A percentile compares a stretch with the other conserved stretches of the same genome.
These are phyloP conservation scores for Numenius arquata DNA, from an alignment of 2,113 vertebrate species.

Conservation along the genomic window DNA sequence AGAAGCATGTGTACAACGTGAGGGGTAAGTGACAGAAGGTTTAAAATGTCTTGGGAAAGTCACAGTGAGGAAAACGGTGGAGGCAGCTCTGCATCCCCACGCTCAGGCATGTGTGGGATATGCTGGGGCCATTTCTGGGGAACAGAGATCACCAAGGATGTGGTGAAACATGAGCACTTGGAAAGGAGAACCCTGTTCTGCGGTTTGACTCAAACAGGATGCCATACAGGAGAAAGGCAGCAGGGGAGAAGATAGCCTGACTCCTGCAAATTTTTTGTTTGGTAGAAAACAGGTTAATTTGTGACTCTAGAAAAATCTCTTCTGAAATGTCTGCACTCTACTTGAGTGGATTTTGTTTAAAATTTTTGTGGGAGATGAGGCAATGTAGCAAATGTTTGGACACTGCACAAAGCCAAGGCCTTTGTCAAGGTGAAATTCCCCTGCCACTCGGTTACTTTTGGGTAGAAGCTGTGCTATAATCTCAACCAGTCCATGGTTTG, in stretches of 20 bases:
- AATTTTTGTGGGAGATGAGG: neutral
- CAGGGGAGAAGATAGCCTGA: neutral
- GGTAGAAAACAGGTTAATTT: neutral
- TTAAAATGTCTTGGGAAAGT: neutral
- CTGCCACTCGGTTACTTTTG: neutral
- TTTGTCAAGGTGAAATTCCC: neutral
- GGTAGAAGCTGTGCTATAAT: neutral
- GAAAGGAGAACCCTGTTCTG: neutral
- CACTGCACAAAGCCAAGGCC: neutral
- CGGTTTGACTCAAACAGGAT: neutral
- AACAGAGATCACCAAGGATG: neutral
- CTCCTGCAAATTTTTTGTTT: neutral
- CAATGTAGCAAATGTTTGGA: neutral
- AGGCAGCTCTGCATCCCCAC: neutral
- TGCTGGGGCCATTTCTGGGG: neutral
- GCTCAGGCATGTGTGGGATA: rapidly evolving
- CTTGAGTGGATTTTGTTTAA: neutral
- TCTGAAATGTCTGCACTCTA: neutral
- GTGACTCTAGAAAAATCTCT: neutral
- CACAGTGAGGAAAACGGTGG: neutral
- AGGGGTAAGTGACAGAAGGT: neutral
- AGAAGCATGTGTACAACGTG: neutral
- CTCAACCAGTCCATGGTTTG: neutral
- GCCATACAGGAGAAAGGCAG: neutral
- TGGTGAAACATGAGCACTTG: neutral